Conservation (phyloP, 2,888 invertebrate species). For the Merodon equestris region DNA sequence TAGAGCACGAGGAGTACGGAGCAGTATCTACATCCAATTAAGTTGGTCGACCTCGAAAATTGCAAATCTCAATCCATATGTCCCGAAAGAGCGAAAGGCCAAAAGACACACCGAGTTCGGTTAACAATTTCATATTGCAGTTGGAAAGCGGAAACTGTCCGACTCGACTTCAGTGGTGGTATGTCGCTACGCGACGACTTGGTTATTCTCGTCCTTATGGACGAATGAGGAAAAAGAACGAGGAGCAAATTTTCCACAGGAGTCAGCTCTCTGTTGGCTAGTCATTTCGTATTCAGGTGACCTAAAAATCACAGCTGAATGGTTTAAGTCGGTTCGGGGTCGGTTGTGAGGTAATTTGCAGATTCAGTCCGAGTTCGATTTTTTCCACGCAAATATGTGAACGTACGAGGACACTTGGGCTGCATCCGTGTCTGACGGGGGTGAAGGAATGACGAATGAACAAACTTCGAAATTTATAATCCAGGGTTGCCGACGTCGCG, state of each 20-base stretch:
- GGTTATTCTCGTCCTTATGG: too few species aligned
- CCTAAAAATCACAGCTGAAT: constrained; percentile 60
- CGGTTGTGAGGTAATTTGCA: constrained; percentile 29
- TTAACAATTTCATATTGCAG: constrained; percentile 57
- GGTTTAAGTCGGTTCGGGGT: constrained; percentile 52
- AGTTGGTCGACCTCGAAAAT: constrained; percentile 67
- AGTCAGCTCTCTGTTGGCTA: constrained; percentile 2
- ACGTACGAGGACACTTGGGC: neutral
- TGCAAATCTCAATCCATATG: constrained; percentile 66
- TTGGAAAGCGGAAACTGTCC: neutral
- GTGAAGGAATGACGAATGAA: constrained; percentile 37
- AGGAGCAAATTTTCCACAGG: neutral
- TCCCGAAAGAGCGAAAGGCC: constrained; percentile 45
- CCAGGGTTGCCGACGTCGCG: constrained; percentile 8
- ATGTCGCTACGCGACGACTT: too few species aligned
- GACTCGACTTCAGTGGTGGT: constrained; percentile 4
- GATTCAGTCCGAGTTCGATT: constrained; percentile 39
- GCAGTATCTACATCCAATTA: constrained; percentile 56
- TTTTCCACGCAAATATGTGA: neutral
- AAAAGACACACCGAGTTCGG: constrained; percentile 50
- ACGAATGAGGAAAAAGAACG: too few species aligned
- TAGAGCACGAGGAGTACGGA: neutral
- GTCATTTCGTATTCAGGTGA: constrained; percentile 69
- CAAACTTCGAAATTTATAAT: constrained; percentile 63
- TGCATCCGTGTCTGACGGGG: neutral